Base-by-base conservation (phyloP, 2,888 invertebrate genomes). In the Gandaritis pyraliata region DNA sequence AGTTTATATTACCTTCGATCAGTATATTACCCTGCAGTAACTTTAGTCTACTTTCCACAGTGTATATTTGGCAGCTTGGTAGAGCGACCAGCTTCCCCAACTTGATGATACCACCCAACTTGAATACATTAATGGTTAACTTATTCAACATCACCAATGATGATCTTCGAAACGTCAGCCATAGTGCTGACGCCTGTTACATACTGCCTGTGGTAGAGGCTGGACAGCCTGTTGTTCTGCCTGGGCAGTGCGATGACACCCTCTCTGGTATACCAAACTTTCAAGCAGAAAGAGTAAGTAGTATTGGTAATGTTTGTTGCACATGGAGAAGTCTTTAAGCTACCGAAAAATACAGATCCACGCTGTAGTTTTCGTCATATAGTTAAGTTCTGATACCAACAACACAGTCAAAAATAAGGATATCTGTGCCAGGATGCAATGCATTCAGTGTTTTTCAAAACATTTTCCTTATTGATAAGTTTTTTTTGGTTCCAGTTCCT, bases 31-130 rank as follows among this genome's bases (percentile, higher is more conserved):
- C 2, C 8, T 43, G 13, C 16, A n/a, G n/a, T 16, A 1, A 41
- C 8, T 43, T 10, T 1, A 47, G 12, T 33, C 15, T 57, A 50
- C 3, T 16, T n/a, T 53, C 33, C 6, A 45, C 80, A 90, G 90
- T 90, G n/a, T 73, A 78, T 62, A 48, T 89, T 59, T 88, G 87
- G 87, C 80, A 83, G 39, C 70, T 88, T n/a, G 76, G 81, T 39
- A 74, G 81, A 61, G 18, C 58, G 1, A 63, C 67, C 0, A 39
- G 62, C 0, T 72, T 67, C 33, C 61, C 73, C 0, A 72, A 61
- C 12, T 67, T 64, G 6, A 68, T 84, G 71, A 70, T 78, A 30
- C 59, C 59, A 6, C 70, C 71, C 0, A 64, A 76, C 0, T 75
- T 90, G 49, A 78, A 79, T 52, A 74, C 65, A 0, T 64, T 71